Evolutionary conservation across 2,797 vertebrate genomes (phyloP), one percentile per base, ranked within the genome.

Genomic region (Hemibagrus guttatus): DNA sequence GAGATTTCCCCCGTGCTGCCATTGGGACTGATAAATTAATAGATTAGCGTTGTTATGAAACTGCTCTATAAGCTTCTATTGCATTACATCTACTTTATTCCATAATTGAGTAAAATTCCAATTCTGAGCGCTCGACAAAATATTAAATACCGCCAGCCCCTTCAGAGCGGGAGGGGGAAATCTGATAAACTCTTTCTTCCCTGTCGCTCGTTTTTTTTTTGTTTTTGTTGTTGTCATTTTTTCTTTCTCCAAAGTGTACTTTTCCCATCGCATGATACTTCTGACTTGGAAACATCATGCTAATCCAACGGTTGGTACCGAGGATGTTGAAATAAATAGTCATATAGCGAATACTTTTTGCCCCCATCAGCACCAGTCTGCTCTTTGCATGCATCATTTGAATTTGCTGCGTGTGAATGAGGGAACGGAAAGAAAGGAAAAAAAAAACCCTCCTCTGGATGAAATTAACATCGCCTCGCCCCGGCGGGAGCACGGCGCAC

Each of bases 331-430:
- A 92, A 91, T 91, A 92, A 93, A 93, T 91, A 87, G 92, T 92
- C 85, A 91, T 86, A 86, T 86, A 86, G 78, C 87, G 92, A 91
- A 91, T 83, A 87, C 89, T 86, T 83, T 71, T 91, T 84, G 88
- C 83, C 84, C 87, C 90, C 88, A 87, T 90, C 80, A 89, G 61
- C 64, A 58, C 21, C 74, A 89, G 64, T 91, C 82, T 76, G 90
- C 66, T 86, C 61, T 61, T 91, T 91, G 84, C 91, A 90, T 92
- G 82, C 89, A 90, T 91, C 92, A 92, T 92, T 91, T 93, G 88
- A 94, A 94, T 93, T 94, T 85, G 92, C 93, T 89, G 90, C 88
- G 89, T 84, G 86, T 86, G 89, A 93, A 93, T 79, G 78, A 86
- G 85, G 90, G 86, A 91, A 46, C 35, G 6, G 83, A 86, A 69